phyloP scores from a whole-genome alignment of 35 echinoderm and acorn worm species.

The Apostichopus parvimensis region DNA sequence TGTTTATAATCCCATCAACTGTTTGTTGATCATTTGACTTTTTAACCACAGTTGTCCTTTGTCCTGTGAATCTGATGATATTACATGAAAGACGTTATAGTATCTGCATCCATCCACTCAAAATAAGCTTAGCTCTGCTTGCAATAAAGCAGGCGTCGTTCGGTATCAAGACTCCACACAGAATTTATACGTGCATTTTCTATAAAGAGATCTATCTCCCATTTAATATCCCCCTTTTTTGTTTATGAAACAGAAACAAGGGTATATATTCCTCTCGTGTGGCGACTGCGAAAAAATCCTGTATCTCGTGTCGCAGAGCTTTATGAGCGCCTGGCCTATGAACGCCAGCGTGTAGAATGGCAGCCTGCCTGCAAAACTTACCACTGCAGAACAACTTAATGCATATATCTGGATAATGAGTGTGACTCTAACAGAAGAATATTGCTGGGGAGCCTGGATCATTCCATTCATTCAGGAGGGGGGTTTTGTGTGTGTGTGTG shows the following conservation, averaged over 20 bases:
- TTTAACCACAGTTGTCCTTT: not conserved
- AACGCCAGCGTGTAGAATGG: not conserved
- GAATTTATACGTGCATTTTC: not conserved
- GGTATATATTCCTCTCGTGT: no score
- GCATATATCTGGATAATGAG: conserved; percentile 55
- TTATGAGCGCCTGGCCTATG: conserved; percentile 6
- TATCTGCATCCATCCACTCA: not conserved
- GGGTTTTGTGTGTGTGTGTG: not conserved
- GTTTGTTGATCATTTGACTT: not conserved
- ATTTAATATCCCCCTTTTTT: not conserved
- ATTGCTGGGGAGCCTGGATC: conserved; percentile 39
- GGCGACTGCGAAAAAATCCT: not conserved
- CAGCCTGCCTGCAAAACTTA: conserved; percentile 38
- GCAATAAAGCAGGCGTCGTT: not conserved
- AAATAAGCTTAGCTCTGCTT: not conserved
- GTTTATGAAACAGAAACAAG: not conserved
- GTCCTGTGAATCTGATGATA: not conserved
- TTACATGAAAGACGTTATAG: not conserved
- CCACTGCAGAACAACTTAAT: conserved; percentile 40
- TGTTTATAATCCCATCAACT: not conserved
- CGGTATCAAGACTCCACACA: not conserved
- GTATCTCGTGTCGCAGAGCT: not conserved
- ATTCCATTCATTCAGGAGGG: conserved; percentile 5
- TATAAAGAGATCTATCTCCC: not conserved
- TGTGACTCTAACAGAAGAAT: conserved; percentile 36